These are phyloP conservation scores for Pangasianodon gigas DNA, from an alignment of 2,113 vertebrate species.

Conservation along the genomic window DNA sequence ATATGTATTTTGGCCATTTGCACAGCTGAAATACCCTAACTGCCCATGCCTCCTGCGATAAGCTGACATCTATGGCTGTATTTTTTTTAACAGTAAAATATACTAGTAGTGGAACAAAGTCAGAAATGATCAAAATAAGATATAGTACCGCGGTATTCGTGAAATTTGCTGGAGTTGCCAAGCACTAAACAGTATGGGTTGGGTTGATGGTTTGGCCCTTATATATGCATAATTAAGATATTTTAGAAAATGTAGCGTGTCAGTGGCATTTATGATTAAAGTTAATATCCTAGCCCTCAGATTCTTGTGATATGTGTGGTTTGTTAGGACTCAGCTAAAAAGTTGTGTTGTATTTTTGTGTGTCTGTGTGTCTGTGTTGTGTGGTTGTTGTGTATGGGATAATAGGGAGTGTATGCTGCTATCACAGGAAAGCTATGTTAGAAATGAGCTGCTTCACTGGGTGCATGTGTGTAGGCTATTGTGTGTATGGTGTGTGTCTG, in stretches of 20 bases:
- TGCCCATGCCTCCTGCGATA: neutral
- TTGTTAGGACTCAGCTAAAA: neutral
- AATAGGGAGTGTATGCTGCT: conserved; percentile 14
- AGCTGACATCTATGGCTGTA: neutral
- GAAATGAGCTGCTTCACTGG: conserved; percentile 53
- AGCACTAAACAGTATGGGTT: neutral
- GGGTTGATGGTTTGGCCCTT: neutral
- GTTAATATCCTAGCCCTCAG: neutral
- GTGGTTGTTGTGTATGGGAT: conserved; percentile 40
- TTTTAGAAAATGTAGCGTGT: neutral
- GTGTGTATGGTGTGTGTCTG: conserved; percentile 49
- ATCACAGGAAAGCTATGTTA: conserved; percentile 58
- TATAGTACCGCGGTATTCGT: neutral
- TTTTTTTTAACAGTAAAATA: neutral
- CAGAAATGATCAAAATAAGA: neutral
- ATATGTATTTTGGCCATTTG: neutral
- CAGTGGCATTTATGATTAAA: neutral
- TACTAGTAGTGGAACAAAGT: neutral
- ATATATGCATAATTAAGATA: neutral
- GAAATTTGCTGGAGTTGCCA: neutral
- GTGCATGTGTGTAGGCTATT: conserved; percentile 25
- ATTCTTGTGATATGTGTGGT: neutral
- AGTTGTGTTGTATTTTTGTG: conserved; percentile 4
- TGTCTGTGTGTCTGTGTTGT: conserved; percentile 17
- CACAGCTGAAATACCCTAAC: neutral